Evolutionary conservation across 92 coral and sea anemone species (phyloP).

Genomic region (Palythoa grandis): DNA sequence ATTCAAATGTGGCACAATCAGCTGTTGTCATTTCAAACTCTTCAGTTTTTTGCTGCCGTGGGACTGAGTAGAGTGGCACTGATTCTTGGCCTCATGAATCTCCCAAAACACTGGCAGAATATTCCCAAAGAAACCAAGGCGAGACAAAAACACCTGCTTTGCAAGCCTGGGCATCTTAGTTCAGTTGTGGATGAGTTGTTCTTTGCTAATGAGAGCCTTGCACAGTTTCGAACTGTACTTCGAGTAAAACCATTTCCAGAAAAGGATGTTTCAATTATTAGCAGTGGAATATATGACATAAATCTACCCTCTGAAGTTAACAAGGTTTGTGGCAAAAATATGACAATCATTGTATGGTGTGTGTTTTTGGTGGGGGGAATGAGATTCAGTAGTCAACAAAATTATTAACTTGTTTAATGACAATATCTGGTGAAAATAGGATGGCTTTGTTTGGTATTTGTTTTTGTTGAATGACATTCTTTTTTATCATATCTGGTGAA

Average conservation of each 20-base stretch:
- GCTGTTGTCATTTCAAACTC: slow-evolving; percentile 69
- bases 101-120: slow-evolving; percentile 54
- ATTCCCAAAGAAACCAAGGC: slow-evolving; percentile 63
- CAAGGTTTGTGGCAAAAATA: slow-evolving; percentile 7
- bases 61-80: slow-evolving; percentile 82
- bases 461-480: no score
- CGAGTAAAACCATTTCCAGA: slow-evolving; percentile 81
- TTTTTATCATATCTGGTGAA: no score
- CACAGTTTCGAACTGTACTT: slow-evolving; percentile 78
- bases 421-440: no score
- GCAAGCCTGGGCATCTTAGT: slow-evolving; percentile 90
- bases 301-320: slow-evolving; percentile 43
- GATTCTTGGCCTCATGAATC: slow-evolving; percentile 76
- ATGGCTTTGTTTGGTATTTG: no score
- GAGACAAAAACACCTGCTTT: slow-evolving; percentile 79
- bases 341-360: no score
- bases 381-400: no score
- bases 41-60: slow-evolving; percentile 76
- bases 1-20: slow-evolving; percentile 69
- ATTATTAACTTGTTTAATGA: no score
- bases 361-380: no score
- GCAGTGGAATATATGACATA: slow-evolving; percentile 68
- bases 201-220: slow-evolving; percentile 91
- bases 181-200: slow-evolving; percentile 87
- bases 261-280: slow-evolving; percentile 66